A percentile compares a stretch with the other conserved stretches of the same genome.
Evolutionary conservation across 1,140 invertebrate genomes (phyloP).

Genomic region (Plectrocnemia conspersa): DNA sequence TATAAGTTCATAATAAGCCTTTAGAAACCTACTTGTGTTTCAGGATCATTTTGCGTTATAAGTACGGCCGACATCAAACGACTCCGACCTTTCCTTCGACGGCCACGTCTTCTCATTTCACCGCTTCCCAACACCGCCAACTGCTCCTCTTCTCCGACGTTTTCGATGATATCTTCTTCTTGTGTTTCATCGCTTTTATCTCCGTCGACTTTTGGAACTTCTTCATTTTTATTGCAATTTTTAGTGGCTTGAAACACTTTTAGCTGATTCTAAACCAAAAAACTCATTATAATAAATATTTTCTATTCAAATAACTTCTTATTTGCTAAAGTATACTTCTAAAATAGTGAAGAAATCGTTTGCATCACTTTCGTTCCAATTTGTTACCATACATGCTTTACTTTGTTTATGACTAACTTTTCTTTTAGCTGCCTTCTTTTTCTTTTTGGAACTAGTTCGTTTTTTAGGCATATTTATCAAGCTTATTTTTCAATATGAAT

Average conservation of each 20-base stretch:
- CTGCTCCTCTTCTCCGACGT: constrained; percentile 34
- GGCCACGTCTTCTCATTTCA: constrained; percentile 47
- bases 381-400: not conserved
- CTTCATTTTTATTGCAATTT: constrained; percentile 18
- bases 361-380: constrained; percentile 36
- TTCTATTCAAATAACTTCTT: not conserved
- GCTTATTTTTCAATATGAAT: too few species aligned
- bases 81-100: constrained; percentile 45
- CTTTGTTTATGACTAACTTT: not conserved
- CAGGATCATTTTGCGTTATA: constrained; percentile 52
- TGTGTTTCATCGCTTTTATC: constrained; percentile 40
- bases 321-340: constrained; percentile 39
- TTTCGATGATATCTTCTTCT: constrained; percentile 36
- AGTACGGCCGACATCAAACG: constrained; percentile 48
- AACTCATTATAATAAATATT: constrained; percentile 2
- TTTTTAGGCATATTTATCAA: too few species aligned
- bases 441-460: too few species aligned
- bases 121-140: constrained; percentile 30
- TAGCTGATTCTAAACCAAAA: constrained; percentile 42
- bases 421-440: constrained; percentile 21
- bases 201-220: constrained; percentile 7
- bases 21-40: constrained; percentile 49
- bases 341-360: constrained; percentile 46
- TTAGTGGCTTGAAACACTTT: constrained; percentile 42
- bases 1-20: not conserved